Base-by-base conservation (phyloP, 2,888 invertebrate genomes). In the Ypsolopha scabrella region DNA sequence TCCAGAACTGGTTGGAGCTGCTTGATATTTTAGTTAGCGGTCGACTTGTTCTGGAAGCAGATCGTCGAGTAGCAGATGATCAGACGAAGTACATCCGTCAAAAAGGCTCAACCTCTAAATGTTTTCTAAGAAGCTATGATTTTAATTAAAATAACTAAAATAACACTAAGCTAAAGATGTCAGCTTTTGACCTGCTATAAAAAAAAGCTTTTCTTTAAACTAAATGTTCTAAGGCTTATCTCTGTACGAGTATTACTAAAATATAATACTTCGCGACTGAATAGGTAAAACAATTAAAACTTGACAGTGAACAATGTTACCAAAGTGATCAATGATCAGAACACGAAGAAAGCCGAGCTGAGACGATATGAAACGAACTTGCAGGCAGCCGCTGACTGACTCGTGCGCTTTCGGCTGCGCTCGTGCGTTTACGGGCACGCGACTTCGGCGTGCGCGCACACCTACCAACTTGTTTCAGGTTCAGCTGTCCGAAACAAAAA, bases 351-450 rank as follows among this genome's bases (percentile, higher is more conserved):
- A 14, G 38, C n/a, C 38, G 38, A 38, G 38, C 38, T 38, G 6
- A 6, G n/a, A 38, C 38, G 38, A 38, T 38, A 2, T 38, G 38
- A 6, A 37, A 2, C 38, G 38, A 38, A 6, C 38, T 45, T n/a
- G 33, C 11, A n/a, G n/a, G 7, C 41, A 7, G n/a, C 11, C n/a
- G 24, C n/a, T 45, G 45, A 9, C n/a, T 7, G 9, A 13, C 34
- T 77, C 78, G 80, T 68, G 62, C 58, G 57, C 57, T 54, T 56
- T 78, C 80, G 77, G 74, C 62, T 57, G 52, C 65, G 61, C 68
- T 75, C 80, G 79, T 71, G 78, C 77, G 75, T 67, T 63, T 64
- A 60, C 71, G 67, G 72, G 78, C 80, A 80, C 82, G 83, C 80
- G 83, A 72, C 77, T 24, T 24, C 56, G 70, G 57, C 83, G 78